Evolutionary conservation across 2,888 invertebrate species (phyloP).

Genomic region (Eupithecia pulchellata): DNA sequence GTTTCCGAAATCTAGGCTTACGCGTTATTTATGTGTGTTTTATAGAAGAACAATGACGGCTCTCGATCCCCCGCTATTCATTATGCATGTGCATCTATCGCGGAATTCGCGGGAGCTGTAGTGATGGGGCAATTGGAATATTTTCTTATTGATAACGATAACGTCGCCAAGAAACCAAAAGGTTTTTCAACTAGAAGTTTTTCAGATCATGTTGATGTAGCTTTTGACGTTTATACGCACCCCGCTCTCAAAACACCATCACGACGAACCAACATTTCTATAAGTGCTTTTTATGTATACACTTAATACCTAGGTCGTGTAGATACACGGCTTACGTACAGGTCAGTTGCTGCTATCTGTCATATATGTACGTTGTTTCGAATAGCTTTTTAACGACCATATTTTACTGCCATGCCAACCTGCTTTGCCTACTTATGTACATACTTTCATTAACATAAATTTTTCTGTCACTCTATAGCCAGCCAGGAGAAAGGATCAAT

Average conservation of each 20-base stretch:
- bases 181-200: neutral
- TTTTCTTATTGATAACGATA: constrained; percentile 22
- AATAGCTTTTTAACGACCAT: constrained; percentile 16
- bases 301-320: neutral
- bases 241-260: constrained; percentile 1
- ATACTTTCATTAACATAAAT: constrained; percentile 35
- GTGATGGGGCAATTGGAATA: constrained; percentile 14
- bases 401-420: constrained; percentile 4
- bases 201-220: neutral
- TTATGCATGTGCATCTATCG: constrained; percentile 40
- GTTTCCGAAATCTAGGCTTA: constrained; percentile 14
- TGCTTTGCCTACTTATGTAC: constrained; percentile 25
- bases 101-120: constrained; percentile 26
- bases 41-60: constrained; percentile 29
- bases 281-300: neutral
- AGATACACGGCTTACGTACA: neutral
- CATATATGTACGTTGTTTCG: constrained; percentile 3
- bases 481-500: constrained; percentile 40
- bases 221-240: neutral
- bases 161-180: neutral
- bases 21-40: constrained; percentile 25
- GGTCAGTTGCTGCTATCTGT: neutral
- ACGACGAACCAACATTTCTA: neutral
- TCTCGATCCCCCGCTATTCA: constrained; percentile 29
- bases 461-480: constrained; percentile 36